Conservation (phyloP, 2,888 invertebrate species). For the Aphodius sticticus region DNA sequence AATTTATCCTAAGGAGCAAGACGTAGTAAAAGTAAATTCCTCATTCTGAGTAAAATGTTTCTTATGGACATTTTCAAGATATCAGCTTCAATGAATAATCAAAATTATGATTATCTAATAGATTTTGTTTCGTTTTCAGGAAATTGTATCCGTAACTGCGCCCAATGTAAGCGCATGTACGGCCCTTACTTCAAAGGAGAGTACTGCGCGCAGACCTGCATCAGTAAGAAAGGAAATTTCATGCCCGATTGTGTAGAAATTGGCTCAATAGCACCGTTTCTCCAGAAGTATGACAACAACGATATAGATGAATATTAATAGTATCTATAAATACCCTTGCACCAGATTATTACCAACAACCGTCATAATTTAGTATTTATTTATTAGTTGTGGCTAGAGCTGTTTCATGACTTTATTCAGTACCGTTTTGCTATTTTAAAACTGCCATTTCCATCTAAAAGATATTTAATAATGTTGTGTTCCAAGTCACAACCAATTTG, state of each 20-base stretch:
- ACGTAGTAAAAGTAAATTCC: background rate
- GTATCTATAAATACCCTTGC: background rate
- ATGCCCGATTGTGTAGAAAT: constrained; percentile 88
- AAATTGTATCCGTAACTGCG: constrained; percentile 85
- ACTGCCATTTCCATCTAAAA: background rate
- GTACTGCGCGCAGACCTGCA: constrained; percentile 84
- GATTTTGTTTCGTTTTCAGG: constrained; percentile 56
- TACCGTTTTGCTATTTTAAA: background rate
- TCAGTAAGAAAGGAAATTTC: constrained; percentile 82
- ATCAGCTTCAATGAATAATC: background rate
- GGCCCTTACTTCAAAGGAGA: constrained; percentile 88
- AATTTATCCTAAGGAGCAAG: too few relatives aligned
- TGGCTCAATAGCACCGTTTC: constrained; percentile 80
- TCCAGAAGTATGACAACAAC: constrained; percentile 53
- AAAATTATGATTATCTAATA: too few relatives aligned
- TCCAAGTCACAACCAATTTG: background rate
- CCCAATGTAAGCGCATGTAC: constrained; percentile 89
- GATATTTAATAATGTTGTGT: background rate
- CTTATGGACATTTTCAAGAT: too few relatives aligned
- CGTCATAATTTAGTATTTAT: background rate
- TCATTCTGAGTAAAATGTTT: background rate
- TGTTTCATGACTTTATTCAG: background rate
- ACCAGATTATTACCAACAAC: background rate
- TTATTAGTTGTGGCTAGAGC: background rate
- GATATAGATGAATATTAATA: constrained; percentile 15